A percentile compares a stretch with the other conserved stretches of the same genome.
phyloP scores from a whole-genome alignment of 2,797 vertebrate species.

The Megalops cyprinoides region DNA sequence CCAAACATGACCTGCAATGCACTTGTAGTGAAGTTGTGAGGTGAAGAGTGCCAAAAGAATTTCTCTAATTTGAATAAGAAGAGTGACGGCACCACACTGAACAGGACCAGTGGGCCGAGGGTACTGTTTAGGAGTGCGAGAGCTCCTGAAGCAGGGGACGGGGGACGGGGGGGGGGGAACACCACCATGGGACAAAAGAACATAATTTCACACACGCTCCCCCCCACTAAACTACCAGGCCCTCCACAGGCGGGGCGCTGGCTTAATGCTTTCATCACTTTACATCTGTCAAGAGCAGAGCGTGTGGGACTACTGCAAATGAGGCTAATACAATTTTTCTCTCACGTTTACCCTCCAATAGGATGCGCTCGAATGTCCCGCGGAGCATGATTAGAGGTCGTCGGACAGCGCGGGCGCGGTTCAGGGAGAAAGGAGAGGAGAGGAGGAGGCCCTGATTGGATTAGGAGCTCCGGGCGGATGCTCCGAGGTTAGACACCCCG shows the following conservation, averaged over 20 bases:
- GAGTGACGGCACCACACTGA: background rate
- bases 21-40: background rate
- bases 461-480: slow-evolving; percentile 10
- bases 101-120: background rate
- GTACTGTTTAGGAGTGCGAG: background rate
- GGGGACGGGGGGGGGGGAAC: background rate
- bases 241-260: slow-evolving; percentile 69
- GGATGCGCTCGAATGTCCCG: slow-evolving; percentile 71
- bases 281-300: slow-evolving; percentile 73
- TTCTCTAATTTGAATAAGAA: slow-evolving; percentile 7
- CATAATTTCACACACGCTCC: slow-evolving; percentile 30
- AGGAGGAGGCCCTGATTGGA: slow-evolving; percentile 39
- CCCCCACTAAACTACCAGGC: background rate
- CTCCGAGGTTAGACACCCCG: background rate
- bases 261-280: slow-evolving; percentile 79
- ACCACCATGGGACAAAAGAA: background rate
- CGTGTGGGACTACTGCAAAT: slow-evolving; percentile 74
- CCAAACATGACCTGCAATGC: background rate
- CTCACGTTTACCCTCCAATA: slow-evolving; percentile 60
- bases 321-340: slow-evolving; percentile 71
- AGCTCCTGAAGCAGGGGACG: background rate
- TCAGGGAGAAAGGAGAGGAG: slow-evolving; percentile 28
- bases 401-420: slow-evolving; percentile 21
- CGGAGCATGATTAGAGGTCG: slow-evolving; percentile 62
- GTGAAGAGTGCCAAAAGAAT: background rate